Base-by-base conservation (phyloP, 2,888 invertebrate species). In the Hyposoter dolosus region DNA sequence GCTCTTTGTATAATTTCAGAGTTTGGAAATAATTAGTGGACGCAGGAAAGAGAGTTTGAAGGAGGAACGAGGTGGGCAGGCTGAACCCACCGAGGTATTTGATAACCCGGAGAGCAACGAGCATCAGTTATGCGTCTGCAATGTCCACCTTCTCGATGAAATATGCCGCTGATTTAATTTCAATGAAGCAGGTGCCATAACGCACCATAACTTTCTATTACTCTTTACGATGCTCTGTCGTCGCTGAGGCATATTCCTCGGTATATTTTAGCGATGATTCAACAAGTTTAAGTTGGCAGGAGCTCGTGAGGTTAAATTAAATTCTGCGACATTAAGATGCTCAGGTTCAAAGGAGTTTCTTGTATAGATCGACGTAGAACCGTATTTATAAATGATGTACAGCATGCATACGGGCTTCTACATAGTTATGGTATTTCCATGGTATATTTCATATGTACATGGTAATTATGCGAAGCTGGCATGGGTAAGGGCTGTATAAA, bases 401-500 rank as follows among this genome's bases (percentile, higher is more conserved):
- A 15, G 5, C 28, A 15, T 28, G 28, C 12, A 60, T 68, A 28
- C 32, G 32, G 7, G 47, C 23, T 40, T 23, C 3, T 19, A 40
- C 17, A 35, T 47, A 28, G 63, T 23, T 56, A 56, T 43, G 71
- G 60, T 28, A 7, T 56, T 32, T 60, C 19, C 43, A 66, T 53
- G 68, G 69, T 75, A 23, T 45, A 40, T 60, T 35, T n/a, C 65
- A 40, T 78, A 68, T 68, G 72, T 63, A 68, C 75, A 65, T 74
- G 63, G 63, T 63, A 60, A 47, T 80, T 80, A 80, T 63, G 63
- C 28, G 79, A 35, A 40, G 32, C 47, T 28, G 63, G n/a, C 32
- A 43, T 43, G 74, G 71, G 47, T 43, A 79, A 71, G 66, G 65
- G 75, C 28, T 72, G 76, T 66, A 71, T 80, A 80, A 83, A 83